Percentiles rank a stretch among this genome's conserved stretches.
Conservation (phyloP, 92 coral and sea anemone genomes). For the Bergia puertoricense region DNA sequence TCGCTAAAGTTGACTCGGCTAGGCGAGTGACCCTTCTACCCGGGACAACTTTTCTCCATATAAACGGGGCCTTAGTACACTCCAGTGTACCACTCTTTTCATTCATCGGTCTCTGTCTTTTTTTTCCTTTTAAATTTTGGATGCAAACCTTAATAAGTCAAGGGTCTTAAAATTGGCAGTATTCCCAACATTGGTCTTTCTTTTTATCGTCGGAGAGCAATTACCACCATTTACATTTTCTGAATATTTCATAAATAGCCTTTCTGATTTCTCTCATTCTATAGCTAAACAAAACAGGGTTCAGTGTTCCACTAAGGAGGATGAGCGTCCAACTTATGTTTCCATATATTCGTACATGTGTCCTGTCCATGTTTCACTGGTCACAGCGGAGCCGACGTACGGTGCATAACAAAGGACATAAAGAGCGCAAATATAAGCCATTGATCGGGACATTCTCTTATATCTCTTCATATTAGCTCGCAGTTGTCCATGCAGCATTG, state of each 20-base stretch:
- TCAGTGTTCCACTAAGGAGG: conserved; percentile 28
- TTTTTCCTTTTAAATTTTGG: too few species aligned
- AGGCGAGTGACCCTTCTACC: too few species aligned
- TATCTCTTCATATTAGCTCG: conserved; percentile 21
- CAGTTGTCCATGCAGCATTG: conserved; percentile 9
- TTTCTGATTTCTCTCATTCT: conserved; percentile 18
- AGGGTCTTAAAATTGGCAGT: neutral
- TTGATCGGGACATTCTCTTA: conserved; percentile 12
- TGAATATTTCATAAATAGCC: neutral
- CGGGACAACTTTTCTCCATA: too few species aligned
- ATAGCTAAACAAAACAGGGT: conserved; percentile 26
- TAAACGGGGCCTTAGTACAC: too few species aligned
- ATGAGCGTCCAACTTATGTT: conserved; percentile 17
- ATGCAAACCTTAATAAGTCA: too few species aligned
- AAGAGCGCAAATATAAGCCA: neutral
- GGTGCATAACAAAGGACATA: conserved; percentile 22
- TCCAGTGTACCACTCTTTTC: too few species aligned
- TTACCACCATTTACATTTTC: neutral
- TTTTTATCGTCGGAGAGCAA: neutral
- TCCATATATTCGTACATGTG: conserved; percentile 25
- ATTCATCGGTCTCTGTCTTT: too few species aligned
- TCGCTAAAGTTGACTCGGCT: too few species aligned
- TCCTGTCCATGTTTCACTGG: neutral
- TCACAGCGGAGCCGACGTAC: conserved; percentile 8
- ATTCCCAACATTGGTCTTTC: neutral